Evolutionary conservation across 2,113 vertebrate genomes (phyloP).

Genomic region (Pelobates fuscus): DNA sequence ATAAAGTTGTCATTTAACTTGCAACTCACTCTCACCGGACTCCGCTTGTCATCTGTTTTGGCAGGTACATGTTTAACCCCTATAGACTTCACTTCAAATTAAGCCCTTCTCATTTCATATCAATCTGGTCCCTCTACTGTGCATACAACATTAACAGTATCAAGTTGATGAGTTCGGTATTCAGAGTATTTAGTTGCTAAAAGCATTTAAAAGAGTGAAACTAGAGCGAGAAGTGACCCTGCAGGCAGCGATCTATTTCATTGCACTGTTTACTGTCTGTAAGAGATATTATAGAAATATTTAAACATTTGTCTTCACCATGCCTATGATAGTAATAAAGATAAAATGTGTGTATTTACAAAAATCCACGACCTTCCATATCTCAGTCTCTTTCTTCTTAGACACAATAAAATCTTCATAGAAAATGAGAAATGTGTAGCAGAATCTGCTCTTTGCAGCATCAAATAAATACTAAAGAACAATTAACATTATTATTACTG

Average conservation of each 20-base stretch:
- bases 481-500: too few relatives aligned
- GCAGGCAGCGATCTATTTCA: slow-evolving; percentile 2
- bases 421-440: too few relatives aligned
- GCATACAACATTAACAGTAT: not conserved
- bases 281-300: too few relatives aligned
- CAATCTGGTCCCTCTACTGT: slow-evolving; percentile 16
- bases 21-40: not conserved
- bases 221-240: not conserved
- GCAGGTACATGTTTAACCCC: slow-evolving; percentile 5
- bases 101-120: slow-evolving; percentile 18
- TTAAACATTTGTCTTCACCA: too few relatives aligned
- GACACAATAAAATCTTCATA: too few relatives aligned
- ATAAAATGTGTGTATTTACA: too few relatives aligned
- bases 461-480: too few relatives aligned
- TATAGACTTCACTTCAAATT: slow-evolving; percentile 24
- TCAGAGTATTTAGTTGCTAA: slow-evolving; percentile 7
- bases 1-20: slow-evolving; percentile 21
- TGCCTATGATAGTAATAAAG: too few relatives aligned
- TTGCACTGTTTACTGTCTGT: not conserved
- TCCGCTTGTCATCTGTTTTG: slow-evolving; percentile 2
- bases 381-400: too few relatives aligned
- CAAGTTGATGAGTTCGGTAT: slow-evolving; percentile 10
- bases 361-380: too few relatives aligned
- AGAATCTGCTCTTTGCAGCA: too few relatives aligned
- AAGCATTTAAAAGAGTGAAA: slow-evolving; percentile 19